Base-by-base conservation (phyloP, 2,113 vertebrate species). In the Amblyopsis rosae region DNA sequence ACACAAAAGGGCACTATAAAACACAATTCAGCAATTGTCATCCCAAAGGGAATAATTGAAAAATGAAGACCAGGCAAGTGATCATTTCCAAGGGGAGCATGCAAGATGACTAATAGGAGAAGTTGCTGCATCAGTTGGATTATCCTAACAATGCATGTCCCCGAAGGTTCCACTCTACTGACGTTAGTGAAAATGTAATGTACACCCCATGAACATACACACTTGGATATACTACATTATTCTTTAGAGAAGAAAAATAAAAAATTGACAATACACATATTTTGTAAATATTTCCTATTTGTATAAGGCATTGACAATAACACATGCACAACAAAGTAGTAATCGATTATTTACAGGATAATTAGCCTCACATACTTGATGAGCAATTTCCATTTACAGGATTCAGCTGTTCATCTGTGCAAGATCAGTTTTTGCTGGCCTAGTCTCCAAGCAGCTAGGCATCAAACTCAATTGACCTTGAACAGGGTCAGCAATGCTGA, bases 401-500 rank as follows among this genome's bases (percentile, higher is more conserved):
- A 58, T 16, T 75, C 0, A 1, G 19, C 51, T 73, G 69, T 68
- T 1, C 51, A 65, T 55, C 16, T 1, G 0, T 64, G 79, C 63
- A 70, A 73, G 47, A 6, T 5, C 5, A 15, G 11, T 68, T 56
- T 60, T 33, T 71, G 62, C 73, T 13, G 35, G 13, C n/a, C 50
- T 16, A 10, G 17, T 35, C 35, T 77, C 65, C 47, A 12, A 16
- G 57, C 69, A 49, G 79, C 58, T 64, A 75, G 70, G 60, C 16
- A 11, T 71, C 63, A 1, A 41, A 57, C 19, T 72, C 55, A 86
- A 87, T 71, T 41, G 33, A 81, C 78, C 67, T 10, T 77, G 58
- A 81, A 17, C 32, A 11, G 35, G 49, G 45, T 89, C 82, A 86
- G 85, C 85, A 78, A 63, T 65, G 19, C 56, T 46, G 15, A 69